Evolutionary conservation across 2,888 invertebrate species (phyloP), one percentile per base, ranked within the genome.

Genomic region (Fissipunctia ypsillon): DNA sequence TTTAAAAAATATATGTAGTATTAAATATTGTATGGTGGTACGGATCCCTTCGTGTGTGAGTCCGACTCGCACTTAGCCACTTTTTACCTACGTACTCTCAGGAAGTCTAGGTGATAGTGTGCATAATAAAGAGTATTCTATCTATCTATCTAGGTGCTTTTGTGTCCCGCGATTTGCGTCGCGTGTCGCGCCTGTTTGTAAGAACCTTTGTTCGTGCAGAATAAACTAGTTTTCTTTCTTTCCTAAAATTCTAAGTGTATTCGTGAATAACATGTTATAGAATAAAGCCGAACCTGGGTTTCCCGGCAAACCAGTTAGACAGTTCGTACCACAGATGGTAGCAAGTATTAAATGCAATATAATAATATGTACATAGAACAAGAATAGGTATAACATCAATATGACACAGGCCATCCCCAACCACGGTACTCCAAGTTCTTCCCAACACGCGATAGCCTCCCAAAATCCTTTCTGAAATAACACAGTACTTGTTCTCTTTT

Each of bases 401-500:
- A 9, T 28, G 14, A 22, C 45, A 48, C 4, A 48, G 67, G 68
- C 7, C n/a, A 69, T n/a, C 28, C 12, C 16, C n/a, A 28, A 69
- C 43, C 12, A 35, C 35, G 5, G 3, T 19, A 59, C 7, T 59
- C 31, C n/a, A 48, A 9, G 6, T 35, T 19, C 25, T n/a, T 38
- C 7, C 22, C 25, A 48, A 22, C 28, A 52, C 9, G 14, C 16
- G 16, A 43, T 2, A 14, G 10, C n/a, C 52, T 19, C 28, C 16
- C 35, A 67, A 48, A 74, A 67, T 61, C 35, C 25, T 41, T 54
- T 52, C 41, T n/a, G 57, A 61, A 78, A 66, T 66, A 66, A 73
- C 66, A 52, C 66, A 52, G 50, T 60, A 76, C 38, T 38, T 38
- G 38, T 73, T 76, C n/a, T 75, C 60, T 71, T 76, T 81, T 69